phyloP scores from a whole-genome alignment of 2,113 vertebrate species.

The Ciconia stormi region DNA sequence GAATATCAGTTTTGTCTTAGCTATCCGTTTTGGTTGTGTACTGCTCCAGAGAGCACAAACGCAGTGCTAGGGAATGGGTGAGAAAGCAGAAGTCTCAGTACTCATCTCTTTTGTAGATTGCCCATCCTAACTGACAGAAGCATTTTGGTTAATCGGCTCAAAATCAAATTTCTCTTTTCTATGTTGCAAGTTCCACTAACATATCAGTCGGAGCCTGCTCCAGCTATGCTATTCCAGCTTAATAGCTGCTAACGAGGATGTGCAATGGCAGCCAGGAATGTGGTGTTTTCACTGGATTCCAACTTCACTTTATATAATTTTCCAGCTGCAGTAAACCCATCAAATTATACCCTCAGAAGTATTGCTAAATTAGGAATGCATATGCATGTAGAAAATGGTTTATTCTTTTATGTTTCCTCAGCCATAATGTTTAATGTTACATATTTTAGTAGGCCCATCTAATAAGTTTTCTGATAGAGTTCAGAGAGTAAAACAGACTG shows the following conservation, averaged over 20 bases:
- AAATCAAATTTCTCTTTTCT: not conserved
- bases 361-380: not conserved
- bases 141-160: not conserved
- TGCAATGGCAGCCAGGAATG: constrained; percentile 6
- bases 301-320: constrained; percentile 8
- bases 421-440: not conserved
- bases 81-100: not conserved
- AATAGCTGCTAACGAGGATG: not conserved
- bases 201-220: not conserved
- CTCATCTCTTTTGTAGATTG: not conserved
- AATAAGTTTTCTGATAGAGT: not conserved
- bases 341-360: not conserved
- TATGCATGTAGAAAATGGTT: not conserved
- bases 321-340: constrained; percentile 4
- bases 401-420: not conserved
- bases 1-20: not conserved
- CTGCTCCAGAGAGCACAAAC: not conserved
- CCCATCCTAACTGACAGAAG: not conserved
- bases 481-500: not conserved
- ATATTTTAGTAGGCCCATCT: not conserved
- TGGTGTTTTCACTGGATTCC: not conserved
- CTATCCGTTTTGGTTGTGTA: not conserved
- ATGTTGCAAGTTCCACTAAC: not conserved
- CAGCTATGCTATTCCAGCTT: not conserved
- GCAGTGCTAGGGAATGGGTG: not conserved